Conservation (phyloP, 2,888 invertebrate species). For the Acanthosepion lycidas region DNA sequence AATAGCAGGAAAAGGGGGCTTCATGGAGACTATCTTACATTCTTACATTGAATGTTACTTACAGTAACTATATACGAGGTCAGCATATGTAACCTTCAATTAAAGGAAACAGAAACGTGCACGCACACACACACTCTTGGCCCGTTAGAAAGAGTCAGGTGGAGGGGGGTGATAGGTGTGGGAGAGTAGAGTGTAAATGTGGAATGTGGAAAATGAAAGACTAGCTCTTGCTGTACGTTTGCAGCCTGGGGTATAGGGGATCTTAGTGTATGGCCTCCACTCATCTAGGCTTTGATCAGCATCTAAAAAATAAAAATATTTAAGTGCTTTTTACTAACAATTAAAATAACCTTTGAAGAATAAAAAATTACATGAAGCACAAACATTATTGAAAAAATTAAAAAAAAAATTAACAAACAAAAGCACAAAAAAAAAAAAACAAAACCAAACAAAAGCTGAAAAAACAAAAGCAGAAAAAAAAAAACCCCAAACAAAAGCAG, state of each 20-base stretch:
- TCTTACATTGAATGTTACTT: constrained; percentile 33
- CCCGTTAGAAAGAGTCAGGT: background rate
- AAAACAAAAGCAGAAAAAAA: no score
- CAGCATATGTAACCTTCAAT: background rate
- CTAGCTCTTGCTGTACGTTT: constrained; percentile 35
- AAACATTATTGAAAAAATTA: no score
- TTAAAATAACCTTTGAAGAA: no score
- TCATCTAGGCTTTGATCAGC: background rate
- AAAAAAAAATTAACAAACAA: no score
- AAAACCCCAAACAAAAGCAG: no score
- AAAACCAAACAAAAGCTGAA: no score
- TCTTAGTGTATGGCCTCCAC: background rate
- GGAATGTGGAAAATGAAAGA: constrained; percentile 47
- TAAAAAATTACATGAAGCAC: no score
- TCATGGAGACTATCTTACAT: background rate
- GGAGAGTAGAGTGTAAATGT: background rate
- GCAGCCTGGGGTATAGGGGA: background rate
- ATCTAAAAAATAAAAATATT: background rate
- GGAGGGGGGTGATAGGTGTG: background rate
- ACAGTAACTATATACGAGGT: background rate
- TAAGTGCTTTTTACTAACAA: no score
- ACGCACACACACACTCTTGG: background rate
- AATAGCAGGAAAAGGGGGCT: background rate
- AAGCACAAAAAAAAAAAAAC: no score
- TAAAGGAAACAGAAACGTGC: background rate